phyloP scores from a whole-genome alignment of 2,888 invertebrate genomes.

The Luffia ferchaultella region DNA sequence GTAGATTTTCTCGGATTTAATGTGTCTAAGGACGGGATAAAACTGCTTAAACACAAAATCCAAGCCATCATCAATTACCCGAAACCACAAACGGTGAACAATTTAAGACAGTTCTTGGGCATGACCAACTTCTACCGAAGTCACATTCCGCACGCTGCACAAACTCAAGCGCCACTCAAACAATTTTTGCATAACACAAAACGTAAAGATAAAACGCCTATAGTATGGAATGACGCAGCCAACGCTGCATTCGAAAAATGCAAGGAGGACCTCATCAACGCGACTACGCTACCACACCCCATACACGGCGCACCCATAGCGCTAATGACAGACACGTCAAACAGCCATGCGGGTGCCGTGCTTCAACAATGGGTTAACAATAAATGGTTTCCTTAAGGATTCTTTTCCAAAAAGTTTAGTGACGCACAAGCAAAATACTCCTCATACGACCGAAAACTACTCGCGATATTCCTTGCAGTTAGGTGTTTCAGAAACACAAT shows the following conservation, averaged over 20 bases:
- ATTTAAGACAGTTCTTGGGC: conserved; percentile 11
- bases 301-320: not conserved
- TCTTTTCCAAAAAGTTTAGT: conserved; percentile 6
- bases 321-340: conserved; percentile 2
- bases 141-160: conserved; percentile 5
- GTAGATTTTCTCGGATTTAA: conserved; percentile 8
- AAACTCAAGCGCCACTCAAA: conserved; percentile 5
- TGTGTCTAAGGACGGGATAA: conserved; percentile 4
- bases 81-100: conserved; percentile 6
- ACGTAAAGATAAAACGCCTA: not conserved
- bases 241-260: not conserved
- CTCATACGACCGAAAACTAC: conserved; percentile 6
- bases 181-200: conserved; percentile 3
- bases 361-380: conserved; percentile 3
- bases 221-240: conserved; percentile 1
- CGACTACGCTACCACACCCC: conserved; percentile 2
- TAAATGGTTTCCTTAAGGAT: conserved; percentile 4
- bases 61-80: conserved; percentile 7
- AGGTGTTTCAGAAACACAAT: conserved; percentile 7
- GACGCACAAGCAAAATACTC: conserved; percentile 4
- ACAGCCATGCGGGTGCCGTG: not conserved
- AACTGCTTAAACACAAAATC: conserved; percentile 6
- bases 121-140: conserved; percentile 12
- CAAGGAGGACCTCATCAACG: conserved; percentile 1
- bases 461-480: conserved; percentile 3